Percentiles rank a stretch among this genome's conserved stretches.
phyloP scores from a whole-genome alignment of 2,888 invertebrate species.

The Reticulitermes lucifugus region DNA sequence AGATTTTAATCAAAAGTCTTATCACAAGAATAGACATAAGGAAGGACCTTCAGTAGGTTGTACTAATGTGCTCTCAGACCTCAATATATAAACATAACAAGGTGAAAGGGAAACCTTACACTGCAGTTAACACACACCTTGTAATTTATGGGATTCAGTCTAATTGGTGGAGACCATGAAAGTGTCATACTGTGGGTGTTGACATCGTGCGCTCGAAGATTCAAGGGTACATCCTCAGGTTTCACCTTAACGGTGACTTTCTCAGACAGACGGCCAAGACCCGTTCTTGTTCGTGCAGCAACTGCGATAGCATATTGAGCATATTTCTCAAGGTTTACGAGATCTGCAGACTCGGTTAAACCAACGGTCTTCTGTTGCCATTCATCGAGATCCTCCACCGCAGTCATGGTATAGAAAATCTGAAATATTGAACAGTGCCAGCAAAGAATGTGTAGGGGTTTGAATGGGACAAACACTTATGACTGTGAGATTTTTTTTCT shows the following conservation, averaged over 20 bases:
- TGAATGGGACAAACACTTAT: too few species aligned
- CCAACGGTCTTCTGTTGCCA: conserved; percentile 90
- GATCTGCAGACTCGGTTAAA: conserved; percentile 89
- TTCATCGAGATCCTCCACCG: conserved; percentile 91
- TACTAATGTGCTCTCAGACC: too few species aligned
- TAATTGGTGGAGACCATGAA: conserved; percentile 90
- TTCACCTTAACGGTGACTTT: conserved; percentile 91
- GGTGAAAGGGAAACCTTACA: too few species aligned
- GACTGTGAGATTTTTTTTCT: too few species aligned
- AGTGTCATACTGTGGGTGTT: conserved; percentile 95
- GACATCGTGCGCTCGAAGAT: conserved; percentile 88
- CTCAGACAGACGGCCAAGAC: conserved; percentile 88
- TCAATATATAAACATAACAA: too few species aligned
- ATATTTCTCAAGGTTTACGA: conserved; percentile 89
- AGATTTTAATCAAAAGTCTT: too few species aligned
- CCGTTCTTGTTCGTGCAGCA: conserved; percentile 83
- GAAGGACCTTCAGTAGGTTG: too few species aligned
- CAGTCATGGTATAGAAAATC: conserved; percentile 93
- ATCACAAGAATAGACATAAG: too few species aligned
- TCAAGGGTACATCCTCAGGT: conserved; percentile 92
- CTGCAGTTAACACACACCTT: conserved; percentile 63
- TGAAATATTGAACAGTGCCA: conserved; percentile 52
- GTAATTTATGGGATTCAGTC: conserved; percentile 89
- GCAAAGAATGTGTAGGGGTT: too few species aligned
- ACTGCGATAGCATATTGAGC: conserved; percentile 93